phyloP scores from a whole-genome alignment of 2,113 vertebrate genomes.

The Malaclemys terrapin region DNA sequence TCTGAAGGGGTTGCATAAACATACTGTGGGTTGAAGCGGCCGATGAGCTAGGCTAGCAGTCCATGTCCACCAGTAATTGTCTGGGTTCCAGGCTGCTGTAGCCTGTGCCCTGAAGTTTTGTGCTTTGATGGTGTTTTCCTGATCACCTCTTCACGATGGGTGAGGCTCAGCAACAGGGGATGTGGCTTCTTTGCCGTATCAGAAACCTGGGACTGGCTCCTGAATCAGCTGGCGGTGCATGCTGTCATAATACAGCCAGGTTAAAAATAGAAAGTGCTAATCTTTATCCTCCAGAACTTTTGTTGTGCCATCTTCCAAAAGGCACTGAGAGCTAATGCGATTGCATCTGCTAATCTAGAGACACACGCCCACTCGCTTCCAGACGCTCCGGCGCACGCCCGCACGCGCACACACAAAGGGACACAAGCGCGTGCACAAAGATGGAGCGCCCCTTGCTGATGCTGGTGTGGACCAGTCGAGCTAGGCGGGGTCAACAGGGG shows the following conservation, averaged over 20 bases:
- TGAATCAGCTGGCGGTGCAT: background rate
- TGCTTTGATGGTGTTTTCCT: background rate
- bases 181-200: background rate
- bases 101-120: rapidly evolving
- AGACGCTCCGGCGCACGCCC: background rate
- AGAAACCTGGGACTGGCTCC: background rate
- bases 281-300: background rate
- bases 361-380: background rate
- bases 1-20: background rate
- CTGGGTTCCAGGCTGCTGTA: background rate
- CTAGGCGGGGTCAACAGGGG: no score
- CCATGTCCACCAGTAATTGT: background rate
- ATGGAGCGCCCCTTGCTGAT: background rate
- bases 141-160: background rate
- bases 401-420: background rate
- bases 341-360: background rate
- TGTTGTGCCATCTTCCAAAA: background rate
- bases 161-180: background rate
- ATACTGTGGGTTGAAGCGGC: rapidly evolving
- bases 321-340: background rate
- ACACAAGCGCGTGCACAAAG: background rate
- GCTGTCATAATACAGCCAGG: background rate
- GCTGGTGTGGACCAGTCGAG: background rate
- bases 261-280: slow-evolving; percentile 26
- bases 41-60: background rate